A percentile compares a stretch with the other conserved stretches of the same genome.
Conservation (phyloP, 2,797 vertebrate species). For the Poecilia wingei region DNA sequence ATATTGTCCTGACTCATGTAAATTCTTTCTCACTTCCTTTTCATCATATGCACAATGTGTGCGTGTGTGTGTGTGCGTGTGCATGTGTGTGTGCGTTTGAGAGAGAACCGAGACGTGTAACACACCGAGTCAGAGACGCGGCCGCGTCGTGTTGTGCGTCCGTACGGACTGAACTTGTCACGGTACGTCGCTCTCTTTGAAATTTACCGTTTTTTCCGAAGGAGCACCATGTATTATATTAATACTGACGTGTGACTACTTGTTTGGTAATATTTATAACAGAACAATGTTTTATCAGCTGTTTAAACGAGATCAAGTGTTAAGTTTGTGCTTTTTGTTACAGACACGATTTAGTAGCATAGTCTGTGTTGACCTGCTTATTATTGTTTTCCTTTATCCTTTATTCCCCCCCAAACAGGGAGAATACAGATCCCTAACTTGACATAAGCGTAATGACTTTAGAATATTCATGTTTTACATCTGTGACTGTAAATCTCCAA, state of each 20-base stretch:
- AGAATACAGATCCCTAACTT: conserved; percentile 51
- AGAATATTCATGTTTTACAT: conserved; percentile 78
- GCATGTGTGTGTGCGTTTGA: conserved; percentile 40
- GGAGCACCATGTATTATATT: conserved; percentile 81
- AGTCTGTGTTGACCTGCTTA: conserved; percentile 75
- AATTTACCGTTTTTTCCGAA: conserved; percentile 61
- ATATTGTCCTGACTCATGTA: conserved; percentile 62
- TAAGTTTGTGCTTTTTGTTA: conserved; percentile 74
- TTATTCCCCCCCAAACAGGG: conserved; percentile 43
- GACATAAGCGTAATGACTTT: conserved; percentile 63
- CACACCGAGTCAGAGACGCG: conserved; percentile 38
- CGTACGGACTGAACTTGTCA: conserved; percentile 51
- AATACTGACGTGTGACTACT: conserved; percentile 80
- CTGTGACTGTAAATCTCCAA: conserved; percentile 78
- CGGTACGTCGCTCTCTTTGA: conserved; percentile 55
- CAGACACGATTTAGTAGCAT: conserved; percentile 81
- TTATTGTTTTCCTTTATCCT: conserved; percentile 8
- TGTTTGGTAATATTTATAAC: conserved; percentile 80
- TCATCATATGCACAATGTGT: conserved; percentile 54
- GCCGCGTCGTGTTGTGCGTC: conserved; percentile 57
- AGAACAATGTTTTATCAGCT: conserved; percentile 63
- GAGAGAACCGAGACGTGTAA: conserved; percentile 25
- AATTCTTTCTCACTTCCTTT: conserved; percentile 65
- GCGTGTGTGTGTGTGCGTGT: conserved; percentile 39
- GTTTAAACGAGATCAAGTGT: conserved; percentile 71